phyloP scores from a whole-genome alignment of 92 coral and sea anemone genomes.

The Galaxea fascicularis region DNA sequence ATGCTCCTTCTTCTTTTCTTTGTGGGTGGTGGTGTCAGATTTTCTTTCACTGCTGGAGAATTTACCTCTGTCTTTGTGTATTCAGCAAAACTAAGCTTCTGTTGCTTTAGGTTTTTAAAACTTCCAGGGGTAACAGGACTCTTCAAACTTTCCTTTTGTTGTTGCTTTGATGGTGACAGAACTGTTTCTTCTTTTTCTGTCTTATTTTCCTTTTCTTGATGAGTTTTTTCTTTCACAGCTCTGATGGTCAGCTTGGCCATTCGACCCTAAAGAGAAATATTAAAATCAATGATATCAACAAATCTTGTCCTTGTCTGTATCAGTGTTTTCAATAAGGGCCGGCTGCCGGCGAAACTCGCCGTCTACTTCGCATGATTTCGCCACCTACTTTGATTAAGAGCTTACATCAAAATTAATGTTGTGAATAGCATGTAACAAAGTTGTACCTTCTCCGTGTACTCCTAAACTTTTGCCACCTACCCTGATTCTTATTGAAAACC shows the following conservation, averaged over 20 bases:
- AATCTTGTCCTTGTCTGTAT: too few species aligned
- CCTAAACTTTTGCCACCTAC: too few species aligned
- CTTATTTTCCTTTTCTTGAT: slow-evolving; percentile 66
- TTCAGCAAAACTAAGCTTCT: slow-evolving; percentile 47
- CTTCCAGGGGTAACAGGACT: slow-evolving; percentile 41
- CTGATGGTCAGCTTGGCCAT: slow-evolving; percentile 82
- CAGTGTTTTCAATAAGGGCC: too few species aligned
- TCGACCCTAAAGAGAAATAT: slow-evolving; percentile 63
- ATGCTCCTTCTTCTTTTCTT: slow-evolving; percentile 40
- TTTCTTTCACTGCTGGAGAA: not conserved
- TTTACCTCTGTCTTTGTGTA: not conserved
- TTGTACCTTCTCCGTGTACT: too few species aligned
- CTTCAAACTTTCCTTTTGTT: not conserved
- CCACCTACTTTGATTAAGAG: too few species aligned
- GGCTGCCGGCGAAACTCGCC: too few species aligned
- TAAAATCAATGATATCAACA: too few species aligned
- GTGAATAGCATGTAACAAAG: too few species aligned
- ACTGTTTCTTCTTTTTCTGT: slow-evolving; percentile 20
- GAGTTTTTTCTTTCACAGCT: slow-evolving; percentile 43
- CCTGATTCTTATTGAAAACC: too few species aligned
- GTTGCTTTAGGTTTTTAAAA: slow-evolving; percentile 40
- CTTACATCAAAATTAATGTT: too few species aligned
- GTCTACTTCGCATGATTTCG: too few species aligned
- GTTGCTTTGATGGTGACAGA: slow-evolving; percentile 57
- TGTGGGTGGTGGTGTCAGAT: not conserved